phyloP scores from a whole-genome alignment of 2,888 invertebrate species.

The Tholera decimalis region DNA sequence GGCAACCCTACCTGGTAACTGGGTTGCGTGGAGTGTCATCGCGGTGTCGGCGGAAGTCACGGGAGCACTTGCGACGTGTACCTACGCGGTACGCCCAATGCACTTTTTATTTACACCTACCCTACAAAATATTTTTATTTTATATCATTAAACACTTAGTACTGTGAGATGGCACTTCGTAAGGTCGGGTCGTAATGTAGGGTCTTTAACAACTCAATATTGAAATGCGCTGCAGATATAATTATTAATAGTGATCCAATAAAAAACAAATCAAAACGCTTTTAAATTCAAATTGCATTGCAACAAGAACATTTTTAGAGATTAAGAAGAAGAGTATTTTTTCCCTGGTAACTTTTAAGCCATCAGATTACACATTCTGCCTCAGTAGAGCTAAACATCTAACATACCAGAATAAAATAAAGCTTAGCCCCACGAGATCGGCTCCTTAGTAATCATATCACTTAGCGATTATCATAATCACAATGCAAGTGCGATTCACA shows the following conservation, averaged over 20 bases:
- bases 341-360: too few species aligned
- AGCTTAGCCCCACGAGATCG: neutral
- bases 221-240: neutral
- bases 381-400: neutral
- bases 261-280: too few species aligned
- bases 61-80: slow-evolving; percentile 71
- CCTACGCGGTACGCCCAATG: slow-evolving; percentile 56
- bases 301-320: too few species aligned
- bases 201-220: neutral
- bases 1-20: slow-evolving; percentile 74
- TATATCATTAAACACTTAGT: slow-evolving; percentile 15
- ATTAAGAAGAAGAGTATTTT: too few species aligned
- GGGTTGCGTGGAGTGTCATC: slow-evolving; percentile 79
- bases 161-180: neutral
- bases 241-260: too few species aligned
- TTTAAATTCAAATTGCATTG: too few species aligned
- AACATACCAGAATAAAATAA: neutral
- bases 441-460: neutral
- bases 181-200: neutral
- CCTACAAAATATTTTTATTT: slow-evolving; percentile 40
- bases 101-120: slow-evolving; percentile 60
- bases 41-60: slow-evolving; percentile 78
- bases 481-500: slow-evolving; percentile 13
- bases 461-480: neutral
- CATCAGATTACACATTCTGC: neutral